A percentile compares a stretch with the other conserved stretches of the same genome.
phyloP scores from a whole-genome alignment of 2,113 vertebrate genomes.

The Laterallus jamaicensis region DNA sequence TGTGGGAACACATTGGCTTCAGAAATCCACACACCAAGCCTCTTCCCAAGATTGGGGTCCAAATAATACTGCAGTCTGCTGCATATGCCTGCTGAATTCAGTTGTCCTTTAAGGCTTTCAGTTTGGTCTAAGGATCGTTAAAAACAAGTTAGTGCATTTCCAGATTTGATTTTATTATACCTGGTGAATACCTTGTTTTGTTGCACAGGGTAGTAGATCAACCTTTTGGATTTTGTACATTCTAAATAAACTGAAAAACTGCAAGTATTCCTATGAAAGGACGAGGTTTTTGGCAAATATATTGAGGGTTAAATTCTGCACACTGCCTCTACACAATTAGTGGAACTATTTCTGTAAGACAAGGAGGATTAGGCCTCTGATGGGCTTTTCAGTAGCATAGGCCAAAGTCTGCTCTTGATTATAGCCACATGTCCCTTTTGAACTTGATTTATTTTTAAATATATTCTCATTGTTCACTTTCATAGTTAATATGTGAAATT shows the following conservation, averaged over 20 bases:
- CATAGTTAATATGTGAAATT: background rate
- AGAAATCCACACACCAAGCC: background rate
- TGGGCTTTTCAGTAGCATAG: conserved; percentile 30
- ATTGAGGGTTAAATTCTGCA: background rate
- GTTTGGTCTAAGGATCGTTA: background rate
- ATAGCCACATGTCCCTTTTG: background rate
- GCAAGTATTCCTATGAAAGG: background rate
- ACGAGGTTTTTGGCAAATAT: background rate
- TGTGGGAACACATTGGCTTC: background rate
- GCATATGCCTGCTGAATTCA: background rate
- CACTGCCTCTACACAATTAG: background rate
- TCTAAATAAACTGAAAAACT: background rate
- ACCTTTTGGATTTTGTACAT: background rate
- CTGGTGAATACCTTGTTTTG: background rate
- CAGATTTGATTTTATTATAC: background rate
- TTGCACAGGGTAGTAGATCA: background rate
- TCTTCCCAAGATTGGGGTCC: background rate
- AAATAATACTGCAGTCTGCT: background rate
- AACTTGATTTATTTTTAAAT: background rate
- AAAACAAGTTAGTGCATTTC: background rate
- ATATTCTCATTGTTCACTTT: background rate
- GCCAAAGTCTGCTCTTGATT: conserved; percentile 45
- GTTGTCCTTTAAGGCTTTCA: background rate
- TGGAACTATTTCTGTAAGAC: conserved; percentile 40
- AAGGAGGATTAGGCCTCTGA: conserved; percentile 48